A percentile compares a stretch with the other conserved stretches of the same genome.
Evolutionary conservation across 2,797 vertebrate genomes (phyloP).

Genomic region (Acomys russatus): DNA sequence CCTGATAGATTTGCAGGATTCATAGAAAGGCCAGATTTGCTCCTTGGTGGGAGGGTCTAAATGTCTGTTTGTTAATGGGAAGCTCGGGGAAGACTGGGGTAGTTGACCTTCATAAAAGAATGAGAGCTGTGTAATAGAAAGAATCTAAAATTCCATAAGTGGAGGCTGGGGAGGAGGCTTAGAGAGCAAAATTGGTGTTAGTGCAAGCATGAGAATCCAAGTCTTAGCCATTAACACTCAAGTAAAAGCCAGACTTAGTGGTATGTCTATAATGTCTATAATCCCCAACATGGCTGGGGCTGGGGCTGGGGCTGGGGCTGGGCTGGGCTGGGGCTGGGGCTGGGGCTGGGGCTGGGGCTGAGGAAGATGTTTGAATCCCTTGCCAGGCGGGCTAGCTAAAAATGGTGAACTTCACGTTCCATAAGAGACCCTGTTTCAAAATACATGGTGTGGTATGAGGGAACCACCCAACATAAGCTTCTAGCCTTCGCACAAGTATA

Average conservation of each 20-base stretch:
- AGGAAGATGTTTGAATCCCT: not conserved
- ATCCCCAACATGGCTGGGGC: too few relatives aligned
- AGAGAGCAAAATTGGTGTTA: not conserved
- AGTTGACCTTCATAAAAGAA: not conserved
- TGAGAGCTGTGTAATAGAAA: not conserved
- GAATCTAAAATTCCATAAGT: not conserved
- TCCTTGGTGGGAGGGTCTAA: fast-evolving
- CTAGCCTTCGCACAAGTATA: not conserved
- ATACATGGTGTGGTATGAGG: not conserved
- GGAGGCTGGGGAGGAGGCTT: not conserved
- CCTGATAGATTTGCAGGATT: not conserved
- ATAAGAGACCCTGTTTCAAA: not conserved
- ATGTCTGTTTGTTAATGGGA: not conserved
- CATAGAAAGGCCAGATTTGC: not conserved
- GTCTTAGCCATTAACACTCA: too few relatives aligned
- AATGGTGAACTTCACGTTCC: not conserved
- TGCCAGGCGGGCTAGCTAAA: not conserved
- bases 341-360: too few relatives aligned
- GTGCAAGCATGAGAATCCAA: not conserved
- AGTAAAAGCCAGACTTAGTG: not conserved
- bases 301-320: too few relatives aligned
- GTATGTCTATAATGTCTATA: too few relatives aligned
- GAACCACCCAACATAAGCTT: not conserved
- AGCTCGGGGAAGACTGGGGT: not conserved
- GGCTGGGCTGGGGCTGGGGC: too few relatives aligned